Conservation (phyloP, 2,888 invertebrate species). For the Hartigia nigra region DNA sequence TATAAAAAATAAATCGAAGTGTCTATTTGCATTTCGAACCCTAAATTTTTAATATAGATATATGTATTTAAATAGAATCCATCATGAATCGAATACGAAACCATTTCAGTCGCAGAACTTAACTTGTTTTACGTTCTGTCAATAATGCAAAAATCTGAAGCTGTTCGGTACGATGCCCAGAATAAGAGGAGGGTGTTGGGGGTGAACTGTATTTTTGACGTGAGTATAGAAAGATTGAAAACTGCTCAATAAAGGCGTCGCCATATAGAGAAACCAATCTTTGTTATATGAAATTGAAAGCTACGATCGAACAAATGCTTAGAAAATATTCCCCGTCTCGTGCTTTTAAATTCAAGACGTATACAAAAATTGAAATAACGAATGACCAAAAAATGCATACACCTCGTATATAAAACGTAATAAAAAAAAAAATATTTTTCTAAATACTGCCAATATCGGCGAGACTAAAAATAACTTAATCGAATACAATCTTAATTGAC, state of each 20-base stretch:
- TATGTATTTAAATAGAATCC: background rate
- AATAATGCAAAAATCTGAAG: background rate
- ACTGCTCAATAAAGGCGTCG: conserved; percentile 15
- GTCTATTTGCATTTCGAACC: background rate
- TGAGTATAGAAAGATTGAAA: conserved; percentile 19
- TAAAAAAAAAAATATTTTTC: background rate
- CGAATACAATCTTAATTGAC: no score
- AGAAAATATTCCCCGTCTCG: conserved; percentile 33
- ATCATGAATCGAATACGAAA: background rate
- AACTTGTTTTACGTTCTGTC: background rate
- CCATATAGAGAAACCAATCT: conserved; percentile 56
- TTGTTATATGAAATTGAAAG: conserved; percentile 59
- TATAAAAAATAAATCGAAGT: background rate
- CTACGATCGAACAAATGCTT: conserved; percentile 49
- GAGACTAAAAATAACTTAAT: no score
- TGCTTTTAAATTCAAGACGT: no score
- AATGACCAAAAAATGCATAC: background rate
- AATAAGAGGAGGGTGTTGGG: no score
- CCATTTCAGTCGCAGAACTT: background rate
- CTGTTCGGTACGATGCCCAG: background rate
- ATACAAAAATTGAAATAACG: conserved; percentile 16
- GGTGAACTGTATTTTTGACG: no score
- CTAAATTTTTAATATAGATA: background rate
- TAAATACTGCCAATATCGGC: background rate
- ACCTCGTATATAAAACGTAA: background rate